Base-by-base conservation (phyloP, 2,113 vertebrate genomes). In the Riparia riparia region DNA sequence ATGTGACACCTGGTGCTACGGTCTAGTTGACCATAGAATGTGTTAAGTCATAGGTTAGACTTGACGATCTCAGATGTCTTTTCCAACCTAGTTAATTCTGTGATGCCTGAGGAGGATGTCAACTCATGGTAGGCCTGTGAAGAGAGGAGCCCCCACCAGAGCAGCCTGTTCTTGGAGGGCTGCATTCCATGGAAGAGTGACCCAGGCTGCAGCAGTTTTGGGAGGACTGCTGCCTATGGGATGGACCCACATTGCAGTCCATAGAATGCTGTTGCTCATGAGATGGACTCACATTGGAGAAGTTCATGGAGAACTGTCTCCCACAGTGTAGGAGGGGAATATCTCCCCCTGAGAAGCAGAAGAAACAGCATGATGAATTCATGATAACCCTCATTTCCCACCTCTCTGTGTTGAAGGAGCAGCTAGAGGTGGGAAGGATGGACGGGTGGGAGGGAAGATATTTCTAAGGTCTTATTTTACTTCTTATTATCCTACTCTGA, bases 151-250 rank as follows among this genome's bases (percentile, higher is more conserved):
- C 20, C 17, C 11, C 14, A 31, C 17, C 45, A 47, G 37, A 53
- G 56, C 32, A 72, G 56, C 32, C 24, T n/a, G 44, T 58, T 14
- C 7, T 21, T 63, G 39, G 9, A 54, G 39, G n/a, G 26, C 26
- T 54, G 10, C 17, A 37, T 9, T 14, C 26, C 0, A 0, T 14
- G 56, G 20, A 42, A 51, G 25, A 45, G 13, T 32, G 32, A 71
- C 57, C 26, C 17, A 63, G 0, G 4, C 26, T 45, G 26, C 14
- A 53, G 32, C 16, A 53, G 39, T 14, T 32, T 39, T 6, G 32
- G 14, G 26, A 53, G 26, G 8, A 37, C 32, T 45, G 15, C 3
- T 65, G 8, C 1, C 19, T 0, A 0, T 44, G 31, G 39, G 18
- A 54, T 24, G 39, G 31, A 25, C 37, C 31, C 31, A 37, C 26